phyloP scores from a whole-genome alignment of 2,113 vertebrate species.

The Arizona elegans region DNA sequence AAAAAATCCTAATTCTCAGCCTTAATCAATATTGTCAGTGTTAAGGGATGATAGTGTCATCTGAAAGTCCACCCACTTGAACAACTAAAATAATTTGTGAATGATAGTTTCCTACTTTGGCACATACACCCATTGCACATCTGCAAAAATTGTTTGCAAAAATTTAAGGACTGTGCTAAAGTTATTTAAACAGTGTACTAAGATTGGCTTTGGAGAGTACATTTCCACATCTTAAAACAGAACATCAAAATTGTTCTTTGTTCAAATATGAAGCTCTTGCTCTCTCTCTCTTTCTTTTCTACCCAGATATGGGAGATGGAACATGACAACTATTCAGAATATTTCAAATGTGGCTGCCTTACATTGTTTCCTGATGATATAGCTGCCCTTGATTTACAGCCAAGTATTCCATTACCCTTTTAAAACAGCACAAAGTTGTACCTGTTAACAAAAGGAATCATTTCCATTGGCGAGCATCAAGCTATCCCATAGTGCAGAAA shows the following conservation, averaged over 20 bases:
- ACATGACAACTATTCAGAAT: neutral
- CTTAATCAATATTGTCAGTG: neutral
- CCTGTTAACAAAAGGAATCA: neutral
- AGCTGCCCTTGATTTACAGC: neutral
- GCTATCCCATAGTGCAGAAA: constrained; percentile 19
- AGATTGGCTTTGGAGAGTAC: neutral
- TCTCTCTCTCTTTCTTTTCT: neutral
- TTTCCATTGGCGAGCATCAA: constrained; percentile 15
- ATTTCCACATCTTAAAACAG: neutral
- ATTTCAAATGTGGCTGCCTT: neutral
- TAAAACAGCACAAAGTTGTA: neutral
- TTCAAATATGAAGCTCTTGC: neutral
- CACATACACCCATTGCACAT: neutral
- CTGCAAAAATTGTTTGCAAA: neutral
- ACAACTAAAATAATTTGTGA: neutral
- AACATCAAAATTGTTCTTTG: neutral
- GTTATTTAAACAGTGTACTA: neutral
- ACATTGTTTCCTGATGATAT: neutral
- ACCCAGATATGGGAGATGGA: neutral
- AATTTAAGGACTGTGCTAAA: neutral
- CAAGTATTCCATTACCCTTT: neutral
- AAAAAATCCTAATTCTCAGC: neutral
- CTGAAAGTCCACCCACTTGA: neutral
- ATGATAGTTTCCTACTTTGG: neutral
- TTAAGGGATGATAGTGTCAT: neutral